Base-by-base conservation (phyloP, 2,797 vertebrate species). In the Amazonetta brasiliensis region DNA sequence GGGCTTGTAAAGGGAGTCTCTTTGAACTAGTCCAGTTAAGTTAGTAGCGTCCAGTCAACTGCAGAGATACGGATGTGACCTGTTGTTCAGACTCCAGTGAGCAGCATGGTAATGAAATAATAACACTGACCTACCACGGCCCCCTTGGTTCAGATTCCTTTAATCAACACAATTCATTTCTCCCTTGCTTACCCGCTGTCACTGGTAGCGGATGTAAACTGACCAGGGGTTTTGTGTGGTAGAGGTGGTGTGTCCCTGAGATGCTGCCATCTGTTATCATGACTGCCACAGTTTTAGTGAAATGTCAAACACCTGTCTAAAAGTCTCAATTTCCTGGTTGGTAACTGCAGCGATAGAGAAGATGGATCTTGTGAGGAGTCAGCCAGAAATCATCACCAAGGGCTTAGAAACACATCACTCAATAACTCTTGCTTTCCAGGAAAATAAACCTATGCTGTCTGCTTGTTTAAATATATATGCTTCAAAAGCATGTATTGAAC, bases 121-220 rank as follows among this genome's bases (percentile, higher is more conserved):
- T 83, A 92, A 79, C 81, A 84, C 71, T 95, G 96, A 97, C 96
- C 97, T 94, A 56, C 87, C 90, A 64, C 0, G 19, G 95, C 55
- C 90, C 85, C 87, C 77, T 87, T 87, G 89, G 68, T 73, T 95
- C 87, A 91, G 84, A 69, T 89, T 94, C 91, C 90, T 97, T 97
- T 97, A 96, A 97, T 97, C 97, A 97, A 81, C 1, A 0, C 95
- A 79, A 96, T 97, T 97, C 94, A 89, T 94, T 96, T 97, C 93
- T 95, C 87, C 95, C 68, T 87, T 96, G 91, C 94, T 97, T 92
- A 69, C 84, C 92, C 2, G 84, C 96, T 97, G 95, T 97, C 95
- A 96, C 62, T n/a, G 56, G 68, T 9, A 69, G 92, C 66, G 72
- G 94, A 96, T 96, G 92, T 78, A 87, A 95, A 87, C 8, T 19